Conservation (phyloP, 2,888 invertebrate species). For the Pseudeuparius sepicola region DNA sequence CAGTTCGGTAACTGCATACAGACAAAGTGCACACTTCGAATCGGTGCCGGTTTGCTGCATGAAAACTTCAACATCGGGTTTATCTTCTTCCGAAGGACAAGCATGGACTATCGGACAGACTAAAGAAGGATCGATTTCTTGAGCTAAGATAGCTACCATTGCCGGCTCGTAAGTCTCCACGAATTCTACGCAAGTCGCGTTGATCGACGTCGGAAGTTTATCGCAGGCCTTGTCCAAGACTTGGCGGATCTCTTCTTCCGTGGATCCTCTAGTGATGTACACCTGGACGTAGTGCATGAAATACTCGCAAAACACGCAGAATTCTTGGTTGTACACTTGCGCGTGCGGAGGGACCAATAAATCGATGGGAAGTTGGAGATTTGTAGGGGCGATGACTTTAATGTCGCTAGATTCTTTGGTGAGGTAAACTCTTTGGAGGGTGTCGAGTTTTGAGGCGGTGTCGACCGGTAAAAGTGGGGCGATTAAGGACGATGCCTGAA, state of each 20-base stretch:
- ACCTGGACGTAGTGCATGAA: conserved; percentile 70
- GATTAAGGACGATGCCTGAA: too few relatives aligned
- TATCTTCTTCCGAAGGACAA: conserved; percentile 49
- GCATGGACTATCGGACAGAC: conserved; percentile 65
- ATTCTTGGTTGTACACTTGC: conserved; percentile 39
- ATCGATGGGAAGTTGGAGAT: conserved; percentile 45
- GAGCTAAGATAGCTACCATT: conserved; percentile 65
- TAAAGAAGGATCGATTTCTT: conserved; percentile 65
- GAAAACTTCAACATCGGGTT: conserved; percentile 44
- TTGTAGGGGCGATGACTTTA: background rate
- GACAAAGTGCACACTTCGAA: conserved; percentile 71
- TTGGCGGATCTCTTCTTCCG: conserved; percentile 58
- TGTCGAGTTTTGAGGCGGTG: conserved; percentile 36
- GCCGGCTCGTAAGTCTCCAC: conserved; percentile 71
- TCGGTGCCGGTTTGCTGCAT: conserved; percentile 45
- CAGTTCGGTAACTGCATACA: conserved; percentile 71
- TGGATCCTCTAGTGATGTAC: conserved; percentile 54
- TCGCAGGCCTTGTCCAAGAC: conserved; percentile 60
- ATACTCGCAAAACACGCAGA: conserved; percentile 75
- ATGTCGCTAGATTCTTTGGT: background rate
- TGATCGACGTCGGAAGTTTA: conserved; percentile 52
- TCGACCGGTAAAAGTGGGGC: conserved; percentile 48
- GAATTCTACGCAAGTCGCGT: conserved; percentile 61
- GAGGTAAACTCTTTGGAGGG: too few relatives aligned
- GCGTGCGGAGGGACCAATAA: conserved; percentile 37